These are phyloP conservation scores for Caranx ignobilis DNA, from an alignment of 2,113 vertebrate species.

Conservation along the genomic window DNA sequence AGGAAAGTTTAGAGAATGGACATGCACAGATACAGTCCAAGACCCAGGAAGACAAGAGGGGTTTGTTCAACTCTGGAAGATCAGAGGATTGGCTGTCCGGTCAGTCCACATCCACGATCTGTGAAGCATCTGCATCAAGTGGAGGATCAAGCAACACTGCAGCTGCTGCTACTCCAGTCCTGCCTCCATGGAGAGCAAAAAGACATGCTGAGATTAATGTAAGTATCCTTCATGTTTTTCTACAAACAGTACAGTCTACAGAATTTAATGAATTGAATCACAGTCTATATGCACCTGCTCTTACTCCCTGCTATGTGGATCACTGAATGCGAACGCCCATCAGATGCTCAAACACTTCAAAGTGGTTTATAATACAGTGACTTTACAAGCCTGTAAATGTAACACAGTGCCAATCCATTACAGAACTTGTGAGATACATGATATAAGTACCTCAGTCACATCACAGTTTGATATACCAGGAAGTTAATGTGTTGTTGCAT, in stretches of 20 bases:
- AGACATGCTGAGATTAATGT: constrained; percentile 82
- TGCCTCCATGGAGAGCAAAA: constrained; percentile 76
- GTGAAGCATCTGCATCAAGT: constrained; percentile 6
- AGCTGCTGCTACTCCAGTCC: constrained; percentile 50
- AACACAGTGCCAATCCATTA: too few relatives aligned
- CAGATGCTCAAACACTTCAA: too few relatives aligned
- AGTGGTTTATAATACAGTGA: too few relatives aligned
- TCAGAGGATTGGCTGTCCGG: constrained; percentile 16
- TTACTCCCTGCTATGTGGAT: background rate
- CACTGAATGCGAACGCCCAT: too few relatives aligned
- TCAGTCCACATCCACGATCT: background rate
- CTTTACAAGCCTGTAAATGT: too few relatives aligned
- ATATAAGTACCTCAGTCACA: background rate
- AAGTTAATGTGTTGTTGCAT: too few relatives aligned
- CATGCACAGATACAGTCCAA: constrained; percentile 18
- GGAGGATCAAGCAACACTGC: constrained; percentile 10
- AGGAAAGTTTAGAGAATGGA: constrained; percentile 38
- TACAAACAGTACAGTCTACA: background rate
- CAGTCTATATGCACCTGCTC: background rate
- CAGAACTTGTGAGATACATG: too few relatives aligned
- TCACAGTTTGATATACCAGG: background rate
- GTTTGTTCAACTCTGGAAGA: background rate
- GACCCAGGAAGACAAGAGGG: constrained; percentile 33
- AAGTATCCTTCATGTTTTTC: constrained; percentile 55
- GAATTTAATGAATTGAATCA: background rate